phyloP scores from a whole-genome alignment of 2,113 vertebrate genomes.

The Progne subis region DNA sequence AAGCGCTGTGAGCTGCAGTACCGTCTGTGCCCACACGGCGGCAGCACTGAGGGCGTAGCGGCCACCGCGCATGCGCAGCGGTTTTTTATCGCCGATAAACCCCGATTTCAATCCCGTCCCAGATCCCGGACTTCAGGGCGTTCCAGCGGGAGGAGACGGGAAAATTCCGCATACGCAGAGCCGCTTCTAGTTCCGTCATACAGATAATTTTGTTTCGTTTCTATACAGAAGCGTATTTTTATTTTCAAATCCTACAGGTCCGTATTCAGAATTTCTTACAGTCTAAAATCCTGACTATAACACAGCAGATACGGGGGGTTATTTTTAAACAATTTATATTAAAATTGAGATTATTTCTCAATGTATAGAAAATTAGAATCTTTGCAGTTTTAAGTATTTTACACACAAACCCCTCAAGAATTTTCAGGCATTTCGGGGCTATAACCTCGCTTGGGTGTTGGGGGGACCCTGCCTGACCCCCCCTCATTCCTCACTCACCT shows the following conservation, averaged over 20 bases:
- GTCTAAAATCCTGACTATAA: not conserved
- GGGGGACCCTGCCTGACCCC: too few relatives aligned
- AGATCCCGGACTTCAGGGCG: not conserved
- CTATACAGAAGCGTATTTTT: not conserved
- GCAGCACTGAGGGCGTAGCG: accelerated
- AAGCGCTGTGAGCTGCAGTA: too few relatives aligned
- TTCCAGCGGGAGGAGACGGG: not conserved
- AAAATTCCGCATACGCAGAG: too few relatives aligned
- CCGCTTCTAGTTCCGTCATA: too few relatives aligned
- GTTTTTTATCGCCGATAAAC: too few relatives aligned
- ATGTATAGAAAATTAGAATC: not conserved
- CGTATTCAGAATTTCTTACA: not conserved
- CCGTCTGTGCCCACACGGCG: not conserved
- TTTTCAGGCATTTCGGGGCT: not conserved
- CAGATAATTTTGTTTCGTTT: not conserved
- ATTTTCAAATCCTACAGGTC: not conserved
- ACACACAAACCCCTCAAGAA: not conserved
- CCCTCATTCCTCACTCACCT: too few relatives aligned
- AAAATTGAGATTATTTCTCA: not conserved
- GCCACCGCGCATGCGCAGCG: not conserved
- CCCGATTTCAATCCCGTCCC: accelerated
- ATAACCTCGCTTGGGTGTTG: not conserved
- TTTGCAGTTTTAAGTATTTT: not conserved
- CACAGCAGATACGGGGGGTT: accelerated
- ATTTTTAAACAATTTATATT: not conserved